Conservation (phyloP, 2,797 vertebrate genomes). For the Astyanax mexicanus region DNA sequence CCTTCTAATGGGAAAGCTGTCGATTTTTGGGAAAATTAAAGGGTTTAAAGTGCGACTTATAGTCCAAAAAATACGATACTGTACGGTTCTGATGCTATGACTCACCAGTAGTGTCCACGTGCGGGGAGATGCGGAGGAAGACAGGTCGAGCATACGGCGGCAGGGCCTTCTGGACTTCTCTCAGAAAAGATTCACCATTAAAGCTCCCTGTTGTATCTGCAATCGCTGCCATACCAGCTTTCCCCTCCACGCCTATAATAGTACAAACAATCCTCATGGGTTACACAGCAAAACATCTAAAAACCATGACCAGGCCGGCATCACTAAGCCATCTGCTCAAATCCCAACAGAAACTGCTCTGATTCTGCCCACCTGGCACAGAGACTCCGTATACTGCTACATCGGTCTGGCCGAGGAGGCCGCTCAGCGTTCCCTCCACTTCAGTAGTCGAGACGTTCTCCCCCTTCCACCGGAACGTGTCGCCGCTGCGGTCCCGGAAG, state of each 20-base stretch:
- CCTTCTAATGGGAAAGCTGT: too few species aligned
- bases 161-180: constrained; percentile 79
- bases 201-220: constrained; percentile 74
- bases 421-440: constrained; percentile 86
- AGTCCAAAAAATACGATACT: too few species aligned
- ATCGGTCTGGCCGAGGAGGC: constrained; percentile 82
- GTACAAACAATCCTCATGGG: constrained; percentile 21
- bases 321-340: not conserved
- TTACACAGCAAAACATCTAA: too few species aligned
- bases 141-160: constrained; percentile 87
- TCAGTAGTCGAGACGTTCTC: constrained; percentile 90
- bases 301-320: too few species aligned
- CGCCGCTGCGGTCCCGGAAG: constrained; percentile 86
- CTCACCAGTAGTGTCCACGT: constrained; percentile 88
- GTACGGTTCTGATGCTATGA: not conserved
- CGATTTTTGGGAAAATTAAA: too few species aligned
- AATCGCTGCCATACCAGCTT: constrained; percentile 89
- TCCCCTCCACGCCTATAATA: constrained; percentile 86
- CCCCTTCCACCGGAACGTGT: constrained; percentile 91
- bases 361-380: constrained; percentile 76
- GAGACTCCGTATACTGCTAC: constrained; percentile 87
- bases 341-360: not conserved
- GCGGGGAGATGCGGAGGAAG: constrained; percentile 86
- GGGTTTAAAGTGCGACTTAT: too few species aligned
- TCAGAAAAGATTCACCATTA: constrained; percentile 78